A percentile compares a stretch with the other conserved stretches of the same genome.
Conservation (phyloP, 1,140 invertebrate species). For the Luehdorfia chinensis region DNA sequence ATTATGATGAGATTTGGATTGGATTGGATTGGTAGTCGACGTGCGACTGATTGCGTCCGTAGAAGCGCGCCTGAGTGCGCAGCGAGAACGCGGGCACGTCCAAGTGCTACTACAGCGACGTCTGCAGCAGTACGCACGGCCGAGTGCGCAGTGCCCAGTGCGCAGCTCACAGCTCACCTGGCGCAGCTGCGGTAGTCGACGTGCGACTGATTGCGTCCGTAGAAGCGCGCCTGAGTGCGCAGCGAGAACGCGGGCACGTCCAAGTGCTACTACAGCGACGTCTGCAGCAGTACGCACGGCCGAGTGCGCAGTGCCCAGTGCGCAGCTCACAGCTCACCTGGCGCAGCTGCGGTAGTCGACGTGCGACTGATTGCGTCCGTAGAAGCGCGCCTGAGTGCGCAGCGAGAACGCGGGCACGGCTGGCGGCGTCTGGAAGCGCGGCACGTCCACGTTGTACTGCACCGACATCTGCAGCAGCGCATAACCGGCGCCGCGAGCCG, state of each 20-base stretch:
- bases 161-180: too few species aligned
- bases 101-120: slow-evolving; percentile 97
- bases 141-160: too few species aligned
- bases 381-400: slow-evolving; percentile 83
- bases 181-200: slow-evolving; percentile 90
- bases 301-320: too few species aligned
- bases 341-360: slow-evolving; percentile 90
- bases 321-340: too few species aligned
- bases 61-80: slow-evolving; percentile 83
- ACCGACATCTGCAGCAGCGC: slow-evolving; percentile 95
- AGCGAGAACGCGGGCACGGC: slow-evolving; percentile 88
- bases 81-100: slow-evolving; percentile 89
- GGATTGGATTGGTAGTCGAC: slow-evolving; percentile 90
- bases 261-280: slow-evolving; percentile 97
- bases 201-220: slow-evolving; percentile 95
- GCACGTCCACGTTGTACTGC: slow-evolving; percentile 95
- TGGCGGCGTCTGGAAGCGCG: slow-evolving; percentile 90
- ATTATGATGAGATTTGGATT: too few species aligned
- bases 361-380: slow-evolving; percentile 95
- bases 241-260: slow-evolving; percentile 89
- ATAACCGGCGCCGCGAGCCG: slow-evolving; percentile 93
- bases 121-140: slow-evolving; percentile 94
- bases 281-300: slow-evolving; percentile 94
- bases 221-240: slow-evolving; percentile 83
- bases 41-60: slow-evolving; percentile 95